Conservation (phyloP, 1,140 invertebrate species). For the Atta texana region DNA sequence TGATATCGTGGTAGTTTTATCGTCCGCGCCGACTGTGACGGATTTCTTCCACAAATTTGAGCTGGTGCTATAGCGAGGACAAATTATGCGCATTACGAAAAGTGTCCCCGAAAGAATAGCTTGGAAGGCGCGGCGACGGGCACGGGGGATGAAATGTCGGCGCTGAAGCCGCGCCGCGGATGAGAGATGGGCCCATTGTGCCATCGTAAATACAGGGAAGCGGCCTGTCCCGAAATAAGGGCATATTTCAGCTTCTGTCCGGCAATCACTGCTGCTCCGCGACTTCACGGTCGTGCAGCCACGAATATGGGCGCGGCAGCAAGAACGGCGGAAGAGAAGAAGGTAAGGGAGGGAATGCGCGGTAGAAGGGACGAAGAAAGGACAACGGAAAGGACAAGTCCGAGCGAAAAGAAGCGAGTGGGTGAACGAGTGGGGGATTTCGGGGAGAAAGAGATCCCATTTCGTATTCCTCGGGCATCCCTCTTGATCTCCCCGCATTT, state of each 20-base stretch:
- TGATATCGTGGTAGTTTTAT: slow-evolving; percentile 25
- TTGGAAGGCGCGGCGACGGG: slow-evolving; percentile 25
- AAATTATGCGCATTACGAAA: slow-evolving; percentile 79
- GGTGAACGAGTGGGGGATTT: slow-evolving; percentile 20
- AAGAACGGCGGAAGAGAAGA: slow-evolving; percentile 38
- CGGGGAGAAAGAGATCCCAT: slow-evolving; percentile 72
- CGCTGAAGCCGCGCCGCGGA: slow-evolving; percentile 72
- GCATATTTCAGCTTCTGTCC: slow-evolving; percentile 66
- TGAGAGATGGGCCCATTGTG: slow-evolving; percentile 80
- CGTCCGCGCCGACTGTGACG: slow-evolving; percentile 39
- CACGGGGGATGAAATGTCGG: slow-evolving; percentile 60
- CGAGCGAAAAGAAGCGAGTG: slow-evolving; percentile 46
- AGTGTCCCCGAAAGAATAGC: slow-evolving; percentile 52
- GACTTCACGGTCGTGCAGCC: slow-evolving; percentile 54
- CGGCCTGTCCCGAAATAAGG: slow-evolving; percentile 66
- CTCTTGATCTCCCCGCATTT: slow-evolving; percentile 86
- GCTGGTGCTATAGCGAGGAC: slow-evolving; percentile 67
- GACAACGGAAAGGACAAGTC: slow-evolving; percentile 50
- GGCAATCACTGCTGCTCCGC: slow-evolving; percentile 71
- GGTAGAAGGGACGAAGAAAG: slow-evolving; percentile 38
- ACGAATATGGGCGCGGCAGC: slow-evolving; percentile 50
- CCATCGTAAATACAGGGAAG: slow-evolving; percentile 67
- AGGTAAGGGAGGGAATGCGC: slow-evolving; percentile 45
- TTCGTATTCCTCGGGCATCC: slow-evolving; percentile 86
- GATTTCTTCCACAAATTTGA: slow-evolving; percentile 55